Evolutionary conservation across 2,888 invertebrate genomes (phyloP).

Genomic region (Rugalucina vietnamica): DNA sequence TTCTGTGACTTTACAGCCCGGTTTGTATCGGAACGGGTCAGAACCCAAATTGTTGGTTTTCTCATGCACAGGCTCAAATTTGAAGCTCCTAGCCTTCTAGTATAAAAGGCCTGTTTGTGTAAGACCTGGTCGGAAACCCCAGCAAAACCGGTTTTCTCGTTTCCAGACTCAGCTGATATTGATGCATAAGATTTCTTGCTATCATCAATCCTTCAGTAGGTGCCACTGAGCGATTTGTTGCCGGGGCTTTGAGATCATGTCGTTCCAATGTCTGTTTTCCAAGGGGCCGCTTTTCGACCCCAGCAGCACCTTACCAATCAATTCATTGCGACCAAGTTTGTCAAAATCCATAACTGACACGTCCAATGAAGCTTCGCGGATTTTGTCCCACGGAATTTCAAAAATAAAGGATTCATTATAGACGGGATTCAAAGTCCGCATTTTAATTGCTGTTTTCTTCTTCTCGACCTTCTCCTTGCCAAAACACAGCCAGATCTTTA

Average conservation of each 20-base stretch:
- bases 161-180: too few species aligned
- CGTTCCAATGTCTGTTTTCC: conserved; percentile 99
- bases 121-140: too few species aligned
- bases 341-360: conserved; percentile 99
- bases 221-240: conserved; percentile 99
- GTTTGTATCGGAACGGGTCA: too few species aligned
- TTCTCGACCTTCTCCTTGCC: conserved; percentile 98
- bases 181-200: not conserved
- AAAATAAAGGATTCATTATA: conserved; percentile 98
- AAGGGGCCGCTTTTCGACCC: conserved; percentile 92
- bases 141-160: too few species aligned
- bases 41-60: too few species aligned
- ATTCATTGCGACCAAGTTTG: conserved; percentile 96
- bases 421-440: conserved; percentile 93
- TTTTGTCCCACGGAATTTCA: conserved; percentile 98
- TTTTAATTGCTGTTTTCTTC: conserved; percentile 92
- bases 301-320: conserved; percentile 90
- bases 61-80: too few species aligned
- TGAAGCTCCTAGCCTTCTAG: too few species aligned
- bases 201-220: conserved; percentile 89
- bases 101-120: too few species aligned
- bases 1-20: too few species aligned
- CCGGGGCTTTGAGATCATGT: conserved; percentile 98
- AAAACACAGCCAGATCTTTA: conserved; percentile 98
- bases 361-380: conserved; percentile 96